Evolutionary conservation across 2,888 invertebrate species (phyloP).

Genomic region (Theodoxus fluviatilis): DNA sequence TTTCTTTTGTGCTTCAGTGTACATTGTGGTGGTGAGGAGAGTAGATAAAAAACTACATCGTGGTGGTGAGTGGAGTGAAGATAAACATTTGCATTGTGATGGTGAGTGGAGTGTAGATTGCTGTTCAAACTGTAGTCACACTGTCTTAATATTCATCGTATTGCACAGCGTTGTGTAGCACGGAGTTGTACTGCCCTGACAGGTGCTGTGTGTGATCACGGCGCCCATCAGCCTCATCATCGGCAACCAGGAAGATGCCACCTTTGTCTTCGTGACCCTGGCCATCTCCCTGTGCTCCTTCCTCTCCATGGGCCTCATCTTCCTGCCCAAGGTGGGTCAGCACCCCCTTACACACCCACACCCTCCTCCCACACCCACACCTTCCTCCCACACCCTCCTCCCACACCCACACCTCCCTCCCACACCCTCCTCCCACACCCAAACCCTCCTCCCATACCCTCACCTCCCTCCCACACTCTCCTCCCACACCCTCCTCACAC

Average conservation of each 20-base stretch:
- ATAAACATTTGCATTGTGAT: too few species aligned
- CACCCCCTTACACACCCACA: neutral
- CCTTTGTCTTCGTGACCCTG: slow-evolving; percentile 93
- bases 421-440: too few species aligned
- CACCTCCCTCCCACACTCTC: too few species aligned
- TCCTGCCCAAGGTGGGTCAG: slow-evolving; percentile 85
- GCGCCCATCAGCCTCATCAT: slow-evolving; percentile 97
- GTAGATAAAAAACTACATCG: too few species aligned
- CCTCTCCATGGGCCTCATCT: slow-evolving; percentile 97
- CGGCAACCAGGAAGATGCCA: slow-evolving; percentile 95
- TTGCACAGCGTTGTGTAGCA: neutral
- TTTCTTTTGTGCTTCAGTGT: too few species aligned
- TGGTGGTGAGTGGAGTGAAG: too few species aligned
- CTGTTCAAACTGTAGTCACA: too few species aligned
- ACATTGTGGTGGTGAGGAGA: too few species aligned
- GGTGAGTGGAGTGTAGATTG: too few species aligned
- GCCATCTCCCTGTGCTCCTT: slow-evolving; percentile 98
- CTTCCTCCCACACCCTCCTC: neutral
- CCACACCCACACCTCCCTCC: neutral
- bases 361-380: neutral
- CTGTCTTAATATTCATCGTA: too few species aligned
- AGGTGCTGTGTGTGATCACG: slow-evolving; percentile 90
- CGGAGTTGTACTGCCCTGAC: slow-evolving; percentile 10
- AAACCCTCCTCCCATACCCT: too few species aligned
- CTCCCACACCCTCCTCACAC: too few species aligned